Base-by-base conservation (phyloP, 2,797 vertebrate genomes). In the Dermochelys coriacea region DNA sequence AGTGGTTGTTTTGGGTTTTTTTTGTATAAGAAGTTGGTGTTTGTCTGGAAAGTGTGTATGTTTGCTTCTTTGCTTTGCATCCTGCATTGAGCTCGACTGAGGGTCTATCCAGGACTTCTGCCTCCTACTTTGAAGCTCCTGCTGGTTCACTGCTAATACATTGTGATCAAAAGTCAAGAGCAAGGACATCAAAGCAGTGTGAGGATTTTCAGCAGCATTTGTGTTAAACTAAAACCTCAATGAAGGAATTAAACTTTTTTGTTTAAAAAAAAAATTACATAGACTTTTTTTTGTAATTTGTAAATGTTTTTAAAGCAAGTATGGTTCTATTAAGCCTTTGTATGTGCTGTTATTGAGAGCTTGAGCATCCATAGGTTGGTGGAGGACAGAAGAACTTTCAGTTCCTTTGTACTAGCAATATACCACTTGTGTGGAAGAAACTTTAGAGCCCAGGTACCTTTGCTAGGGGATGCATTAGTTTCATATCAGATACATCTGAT, bases 191-290 rank as follows among this genome's bases (percentile, higher is more conserved):
- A 1, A 79, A 92, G 86, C 84, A 88, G 50, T 18, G 78, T 61
- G 79, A 91, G 83, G 52, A 93, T 89, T 87, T 93, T 37, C 95
- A 87, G 95, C 93, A 93, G 86, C 93, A 34, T 97, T 95, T 95
- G 86, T 97, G 96, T 95, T 92, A 88, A 97, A 96, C 54, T 91
- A 94, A 94, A 94, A 97, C 84, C 93, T 91, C 90, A 94, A 94
- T 96, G 96, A 97, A 97, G 97, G 95, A 97, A 98, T 97, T 97
- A 98, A 98, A 98, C 93, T 97, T 97, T 97, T 96, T 97, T 98
- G 97, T 97, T 97, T 97, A 96, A 98, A 97, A 77, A 52, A 41
- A 31, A n/a, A 91, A 11, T 4, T 41, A 23, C 6, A 11, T 0
- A 0, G 45, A 49, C 8, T 25, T 41, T 47, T 75, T 85, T 34